Evolutionary conservation across 2,888 invertebrate species (phyloP).

Genomic region (Polyploca ridens): DNA sequence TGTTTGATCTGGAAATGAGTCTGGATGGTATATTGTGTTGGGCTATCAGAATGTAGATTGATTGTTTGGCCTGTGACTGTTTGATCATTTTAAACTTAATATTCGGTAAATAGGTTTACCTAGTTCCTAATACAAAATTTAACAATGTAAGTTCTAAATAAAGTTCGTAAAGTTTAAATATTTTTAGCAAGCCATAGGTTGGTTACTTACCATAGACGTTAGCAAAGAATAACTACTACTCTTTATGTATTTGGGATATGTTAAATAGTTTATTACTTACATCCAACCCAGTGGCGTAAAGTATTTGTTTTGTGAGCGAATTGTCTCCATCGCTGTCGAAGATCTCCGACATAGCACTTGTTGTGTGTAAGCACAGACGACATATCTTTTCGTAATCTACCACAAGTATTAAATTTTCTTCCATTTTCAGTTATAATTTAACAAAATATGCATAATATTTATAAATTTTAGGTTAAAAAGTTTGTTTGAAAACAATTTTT

Average conservation of each 20-base stretch:
- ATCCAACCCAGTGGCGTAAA: constrained; percentile 13
- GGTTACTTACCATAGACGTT: too few species aligned
- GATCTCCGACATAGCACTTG: constrained; percentile 34
- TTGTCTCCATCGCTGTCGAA: constrained; percentile 27
- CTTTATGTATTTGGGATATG: too few species aligned
- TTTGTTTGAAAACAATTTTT: neutral
- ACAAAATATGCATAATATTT: neutral
- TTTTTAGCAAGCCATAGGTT: too few species aligned
- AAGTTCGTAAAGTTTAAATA: too few species aligned
- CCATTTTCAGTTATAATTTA: constrained; percentile 25
- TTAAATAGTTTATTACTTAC: neutral
- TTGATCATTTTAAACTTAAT: too few species aligned
- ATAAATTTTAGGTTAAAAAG: neutral
- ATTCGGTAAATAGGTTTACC: too few species aligned
- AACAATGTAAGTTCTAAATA: too few species aligned
- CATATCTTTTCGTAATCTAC: constrained; percentile 37
- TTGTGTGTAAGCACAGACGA: constrained; percentile 34
- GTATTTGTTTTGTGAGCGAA: constrained; percentile 28
- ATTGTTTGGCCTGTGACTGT: too few species aligned
- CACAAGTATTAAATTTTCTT: constrained; percentile 31
- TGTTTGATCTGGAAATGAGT: constrained; percentile 11
- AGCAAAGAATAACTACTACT: too few species aligned
- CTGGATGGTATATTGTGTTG: too few species aligned
- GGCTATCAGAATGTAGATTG: too few species aligned
- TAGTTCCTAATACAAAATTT: too few species aligned